Evolutionary conservation across 2,113 vertebrate species (phyloP).

Genomic region (Phocoena phocoena): DNA sequence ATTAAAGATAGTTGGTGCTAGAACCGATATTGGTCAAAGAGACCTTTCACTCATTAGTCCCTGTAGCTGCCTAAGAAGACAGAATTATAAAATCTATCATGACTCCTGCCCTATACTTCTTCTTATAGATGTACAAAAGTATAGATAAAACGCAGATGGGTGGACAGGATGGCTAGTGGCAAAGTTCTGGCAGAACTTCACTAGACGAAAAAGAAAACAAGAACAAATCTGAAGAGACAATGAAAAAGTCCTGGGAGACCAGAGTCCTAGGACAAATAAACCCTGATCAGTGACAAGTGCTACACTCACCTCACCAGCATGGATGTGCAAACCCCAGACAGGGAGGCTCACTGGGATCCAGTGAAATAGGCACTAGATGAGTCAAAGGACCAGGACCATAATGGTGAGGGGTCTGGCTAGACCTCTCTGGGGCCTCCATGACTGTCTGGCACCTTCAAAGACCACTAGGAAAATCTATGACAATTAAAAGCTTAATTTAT

Average conservation of each 20-base stretch:
- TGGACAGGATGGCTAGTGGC: not conserved
- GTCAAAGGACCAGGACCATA: not conserved
- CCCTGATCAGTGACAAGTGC: not conserved
- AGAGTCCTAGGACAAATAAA: not conserved
- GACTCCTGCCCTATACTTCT: not conserved
- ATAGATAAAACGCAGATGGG: not conserved
- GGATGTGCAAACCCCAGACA: not conserved
- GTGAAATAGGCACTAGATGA: not conserved
- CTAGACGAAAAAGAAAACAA: not conserved
- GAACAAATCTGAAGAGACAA: not conserved
- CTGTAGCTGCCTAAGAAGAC: not conserved
- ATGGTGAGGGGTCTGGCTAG: not conserved
- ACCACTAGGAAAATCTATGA: not conserved
- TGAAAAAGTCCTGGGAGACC: not conserved
- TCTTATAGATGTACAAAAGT: not conserved
- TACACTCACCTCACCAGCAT: not conserved
- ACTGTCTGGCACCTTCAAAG: not conserved
- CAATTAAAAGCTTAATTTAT: not conserved
- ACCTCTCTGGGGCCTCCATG: not conserved
- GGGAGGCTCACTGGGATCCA: not conserved
- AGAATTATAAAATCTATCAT: not conserved
- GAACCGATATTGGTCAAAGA: not conserved
- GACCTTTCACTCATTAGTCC: not conserved
- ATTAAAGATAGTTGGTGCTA: not conserved
- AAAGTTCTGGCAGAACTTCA: not conserved